phyloP scores from a whole-genome alignment of 2,888 invertebrate genomes.

The Unio pictorum region DNA sequence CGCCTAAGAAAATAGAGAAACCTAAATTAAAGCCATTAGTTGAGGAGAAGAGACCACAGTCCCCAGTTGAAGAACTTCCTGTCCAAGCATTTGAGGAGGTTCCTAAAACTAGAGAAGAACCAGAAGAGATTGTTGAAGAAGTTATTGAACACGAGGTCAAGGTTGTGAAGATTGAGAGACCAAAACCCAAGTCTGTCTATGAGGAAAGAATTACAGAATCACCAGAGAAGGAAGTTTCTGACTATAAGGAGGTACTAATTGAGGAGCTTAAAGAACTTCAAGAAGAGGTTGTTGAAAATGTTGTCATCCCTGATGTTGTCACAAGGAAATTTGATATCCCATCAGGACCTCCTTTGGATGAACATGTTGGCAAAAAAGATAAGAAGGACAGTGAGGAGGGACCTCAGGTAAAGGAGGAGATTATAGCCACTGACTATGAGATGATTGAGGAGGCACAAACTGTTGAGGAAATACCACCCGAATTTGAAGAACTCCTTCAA shows the following conservation, averaged over 20 bases:
- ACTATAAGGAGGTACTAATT: slow-evolving; percentile 30
- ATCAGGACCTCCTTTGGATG: slow-evolving; percentile 33
- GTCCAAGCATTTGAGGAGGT: slow-evolving; percentile 18
- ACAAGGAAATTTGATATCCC: slow-evolving; percentile 46
- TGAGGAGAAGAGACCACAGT: slow-evolving; percentile 26
- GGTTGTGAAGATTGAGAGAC: slow-evolving; percentile 48
- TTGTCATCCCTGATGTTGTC: slow-evolving; percentile 35
- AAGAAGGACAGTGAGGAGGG: slow-evolving; percentile 42
- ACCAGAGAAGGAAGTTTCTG: slow-evolving; percentile 30
- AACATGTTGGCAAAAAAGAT: slow-evolving; percentile 34
- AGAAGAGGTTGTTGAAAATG: slow-evolving; percentile 34
- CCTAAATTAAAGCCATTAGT: slow-evolving; percentile 20
- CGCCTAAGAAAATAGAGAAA: slow-evolving; percentile 20
- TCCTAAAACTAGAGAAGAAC: slow-evolving; percentile 26
- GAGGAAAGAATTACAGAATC: slow-evolving; percentile 47
- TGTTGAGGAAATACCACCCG: slow-evolving; percentile 57
- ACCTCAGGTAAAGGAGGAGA: slow-evolving; percentile 35
- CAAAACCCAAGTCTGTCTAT: slow-evolving; percentile 49
- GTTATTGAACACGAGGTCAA: slow-evolving; percentile 47
- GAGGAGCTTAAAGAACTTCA: slow-evolving; percentile 19
- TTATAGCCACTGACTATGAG: slow-evolving; percentile 39
- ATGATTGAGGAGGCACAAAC: slow-evolving; percentile 47
- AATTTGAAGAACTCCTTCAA: slow-evolving; percentile 64
- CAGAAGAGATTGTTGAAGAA: slow-evolving; percentile 34
- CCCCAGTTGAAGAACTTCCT: slow-evolving; percentile 19